Base-by-base conservation (phyloP, 2,113 vertebrate genomes). In the Corythaixoides concolor region DNA sequence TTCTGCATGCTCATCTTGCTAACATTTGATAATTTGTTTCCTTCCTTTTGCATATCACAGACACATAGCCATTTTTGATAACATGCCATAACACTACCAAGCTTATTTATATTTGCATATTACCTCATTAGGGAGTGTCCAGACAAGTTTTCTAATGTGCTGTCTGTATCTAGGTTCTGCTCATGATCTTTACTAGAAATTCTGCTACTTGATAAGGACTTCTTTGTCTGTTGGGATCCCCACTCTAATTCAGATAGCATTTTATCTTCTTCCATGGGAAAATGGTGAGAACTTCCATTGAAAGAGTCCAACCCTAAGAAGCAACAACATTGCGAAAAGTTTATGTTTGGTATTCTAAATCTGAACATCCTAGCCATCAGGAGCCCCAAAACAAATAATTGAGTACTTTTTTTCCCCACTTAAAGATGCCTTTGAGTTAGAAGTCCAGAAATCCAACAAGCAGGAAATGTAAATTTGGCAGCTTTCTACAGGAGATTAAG, bases 121-220 rank as follows among this genome's bases (percentile, higher is more conserved):
- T 98, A 99, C 99, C 99, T 99, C 95, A 98, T 72, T 13, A 97
- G 86, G 82, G 98, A 99, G 70, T 96, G 97, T 45, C 96, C 97
- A 88, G 98, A 98, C 41, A 98, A 76, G 68, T 98, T 98, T 62
- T 98, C 98, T 87, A 97, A 89, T 2, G 98, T 98, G 82, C 97
- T 97, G 87, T 98, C 98, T 17, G 98, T 97, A 77, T 98, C 98
- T 22, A 93, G 63, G 41, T 67, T 98, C 97, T 97, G 98, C 37
- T 97, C 97, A 52, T 96, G 97, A 83, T 98, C 98, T 76, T 96
- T 97, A 70, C 41, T 60, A 59, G 98, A 97, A 93, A 97, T 89
- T 97, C 95, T 98, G 88, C 96, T 96, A 52, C 89, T 74, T 26
- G 96, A 58, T 77, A 94, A 94, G 39, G 97, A 97, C 63, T 97